Evolutionary conservation across 2,888 invertebrate genomes (phyloP).

Genomic region (Aelia acuminata): DNA sequence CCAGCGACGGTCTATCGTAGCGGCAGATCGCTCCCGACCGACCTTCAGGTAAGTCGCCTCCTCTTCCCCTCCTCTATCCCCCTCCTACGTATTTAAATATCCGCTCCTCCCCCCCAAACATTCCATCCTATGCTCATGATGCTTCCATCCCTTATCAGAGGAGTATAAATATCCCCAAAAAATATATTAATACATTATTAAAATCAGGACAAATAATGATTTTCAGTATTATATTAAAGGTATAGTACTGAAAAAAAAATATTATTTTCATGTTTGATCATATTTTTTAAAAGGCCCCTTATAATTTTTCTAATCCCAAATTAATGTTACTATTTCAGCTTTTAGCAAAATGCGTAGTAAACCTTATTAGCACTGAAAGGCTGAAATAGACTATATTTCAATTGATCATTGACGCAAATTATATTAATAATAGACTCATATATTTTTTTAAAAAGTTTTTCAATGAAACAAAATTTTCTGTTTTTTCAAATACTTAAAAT

Average conservation of each 20-base stretch:
- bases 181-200: not conserved
- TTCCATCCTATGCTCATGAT: not conserved
- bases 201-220: not conserved
- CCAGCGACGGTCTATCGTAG: conserved; percentile 11
- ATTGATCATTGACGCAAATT: not conserved
- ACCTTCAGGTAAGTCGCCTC: conserved; percentile 32
- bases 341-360: conserved; percentile 44
- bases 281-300: not conserved
- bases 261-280: not conserved
- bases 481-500: not conserved
- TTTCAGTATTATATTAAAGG: conserved; percentile 44
- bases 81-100: not conserved
- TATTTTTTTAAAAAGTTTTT: not conserved
- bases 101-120: not conserved
- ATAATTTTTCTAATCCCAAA: not conserved
- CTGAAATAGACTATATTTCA: not conserved
- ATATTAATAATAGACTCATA: not conserved
- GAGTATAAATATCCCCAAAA: not conserved
- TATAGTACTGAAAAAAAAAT: conserved; percentile 38
- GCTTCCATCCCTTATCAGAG: not conserved
- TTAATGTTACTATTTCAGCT: conserved; percentile 29
- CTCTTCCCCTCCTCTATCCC: not conserved
- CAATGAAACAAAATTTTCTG: not conserved
- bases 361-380: conserved; percentile 21
- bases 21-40: conserved; percentile 28